Base-by-base conservation (phyloP, 23 tunicate species). In the Ciona savignyi region DNA sequence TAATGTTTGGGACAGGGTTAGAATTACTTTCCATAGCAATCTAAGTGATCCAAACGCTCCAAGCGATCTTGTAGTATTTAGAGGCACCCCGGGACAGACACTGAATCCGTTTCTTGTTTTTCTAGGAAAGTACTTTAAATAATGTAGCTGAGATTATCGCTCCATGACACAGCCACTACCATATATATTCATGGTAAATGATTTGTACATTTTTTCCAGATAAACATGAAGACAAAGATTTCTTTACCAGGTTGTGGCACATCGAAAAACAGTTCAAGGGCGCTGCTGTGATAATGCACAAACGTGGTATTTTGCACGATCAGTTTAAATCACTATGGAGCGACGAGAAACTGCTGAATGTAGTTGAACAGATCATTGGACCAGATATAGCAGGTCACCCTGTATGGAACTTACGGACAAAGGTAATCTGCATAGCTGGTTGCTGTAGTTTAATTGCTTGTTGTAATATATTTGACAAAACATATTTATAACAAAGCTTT, bases 381-480 rank as follows among this genome's bases (percentile, higher is more conserved):
- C 97, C 97, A 1, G 97, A 90, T 3, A 84, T 90, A 21, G 97
- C 97, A 32, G 97, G 97, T 26, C 97, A 90, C 70, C 97, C 97
- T 22, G 97, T 90, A 11, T 90, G 97, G 97, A 90, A 90, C 65
- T 74, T 90, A 25, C 60, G 97, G 26, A 78, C 85, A 33, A 90
- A 90, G 95, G 95, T 87, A n/a, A n/a, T n/a, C n/a, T n/a, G n/a
- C n/a, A n/a, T n/a, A n/a, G 32, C 9, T 49, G 30, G 35, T 33
- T 49, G 15, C 27, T 30, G 21, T 25, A 4, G 19, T 25, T 20
- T n/a, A n/a, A n/a, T n/a, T n/a, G n/a, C n/a, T n/a, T n/a, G n/a
- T n/a, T n/a, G n/a, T n/a, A n/a, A n/a, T n/a, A n/a, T n/a, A n/a
- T n/a, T n/a, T n/a, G n/a, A n/a, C n/a, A n/a, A n/a, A n/a, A n/a